Conservation (phyloP, 2,113 vertebrate genomes). For the Nibea albiflora region DNA sequence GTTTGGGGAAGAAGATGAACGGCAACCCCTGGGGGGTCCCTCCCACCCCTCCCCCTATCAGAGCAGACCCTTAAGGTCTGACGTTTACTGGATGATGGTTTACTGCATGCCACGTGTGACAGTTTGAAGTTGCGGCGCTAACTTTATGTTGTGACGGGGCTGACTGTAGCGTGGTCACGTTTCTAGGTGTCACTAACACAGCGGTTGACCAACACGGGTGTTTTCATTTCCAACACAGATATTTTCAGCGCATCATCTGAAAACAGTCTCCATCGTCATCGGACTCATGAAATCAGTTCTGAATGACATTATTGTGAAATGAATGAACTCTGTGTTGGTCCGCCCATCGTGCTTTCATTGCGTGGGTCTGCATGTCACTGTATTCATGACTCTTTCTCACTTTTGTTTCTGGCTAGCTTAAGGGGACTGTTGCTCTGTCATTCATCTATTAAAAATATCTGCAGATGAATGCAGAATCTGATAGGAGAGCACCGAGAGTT, state of each 20-base stretch:
- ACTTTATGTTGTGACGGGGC: not conserved
- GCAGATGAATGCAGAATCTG: too few relatives aligned
- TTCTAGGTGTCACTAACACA: slow-evolving; percentile 8
- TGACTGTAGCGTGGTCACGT: not conserved
- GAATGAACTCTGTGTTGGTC: not conserved
- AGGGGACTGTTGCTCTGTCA: not conserved
- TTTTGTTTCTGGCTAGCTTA: not conserved
- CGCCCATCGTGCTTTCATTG: not conserved
- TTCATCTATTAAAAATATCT: too few relatives aligned
- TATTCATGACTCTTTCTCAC: not conserved
- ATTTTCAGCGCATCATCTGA: not conserved
- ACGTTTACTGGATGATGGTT: not conserved
- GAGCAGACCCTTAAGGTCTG: slow-evolving; percentile 67
- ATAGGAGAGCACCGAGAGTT: too few relatives aligned
- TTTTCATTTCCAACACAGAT: not conserved
- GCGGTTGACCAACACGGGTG: not conserved
- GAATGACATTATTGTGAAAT: not conserved
- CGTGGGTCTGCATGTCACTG: not conserved
- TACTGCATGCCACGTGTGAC: slow-evolving; percentile 22
- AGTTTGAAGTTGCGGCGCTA: not conserved
- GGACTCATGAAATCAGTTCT: not conserved
- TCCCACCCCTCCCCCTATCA: slow-evolving; percentile 43
- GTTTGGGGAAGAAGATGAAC: slow-evolving; percentile 63
- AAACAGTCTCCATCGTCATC: not conserved
- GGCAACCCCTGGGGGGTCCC: slow-evolving; percentile 48